Evolutionary conservation across 2,888 invertebrate genomes (phyloP), one percentile per base, ranked within the genome.

Genomic region (Hyles lineata): DNA sequence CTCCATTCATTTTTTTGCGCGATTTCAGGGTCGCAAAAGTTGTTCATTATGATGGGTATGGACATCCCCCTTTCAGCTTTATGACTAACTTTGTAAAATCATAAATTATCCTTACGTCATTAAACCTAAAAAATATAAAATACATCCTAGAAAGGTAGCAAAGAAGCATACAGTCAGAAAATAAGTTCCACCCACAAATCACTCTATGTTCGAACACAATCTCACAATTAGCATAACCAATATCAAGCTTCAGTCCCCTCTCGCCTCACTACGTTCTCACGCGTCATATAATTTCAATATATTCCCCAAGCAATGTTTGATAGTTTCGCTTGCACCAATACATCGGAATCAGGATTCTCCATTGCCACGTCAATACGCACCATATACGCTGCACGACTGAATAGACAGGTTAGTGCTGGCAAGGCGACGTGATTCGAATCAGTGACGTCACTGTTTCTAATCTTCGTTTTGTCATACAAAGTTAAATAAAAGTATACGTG

Each of bases 281-380:
- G 61, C 61, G 23, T 61, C 19, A 61, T 61, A 29, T 29, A 29
- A 29, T 19, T 23, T 59, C 11, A 63, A 15, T 43, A 21, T 43
- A 43, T 43, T 63, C 61, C 15, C 17, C 17, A 7, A 60, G 43
- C 9, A 62, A 8, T 35, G 35, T 15, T 43, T 63, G 63, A 21
- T 6, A 43, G 21, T 35, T 11, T 63, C 21, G 43, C 63, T 35
- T 35, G 43, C 35, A 21, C 35, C 63, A 35, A 61, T 43, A 21
- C 11, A 63, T 63, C 63, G n/a, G 63, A 43, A 11, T 23, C 23
- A 25, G 60, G 9, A 25, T 25, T 60, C 23, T 63, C 35, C 35
- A 61, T 61, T 61, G 32, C 7, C 35, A n/a, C 21, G 63, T 21
- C 35, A 35, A 35, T 63, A 63, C 63, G 63, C 43, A 63, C 43